A percentile compares a stretch with the other conserved stretches of the same genome.
These are phyloP conservation scores for Teleiodes luculella DNA, from an alignment of 2,888 invertebrate species.

Conservation along the genomic window DNA sequence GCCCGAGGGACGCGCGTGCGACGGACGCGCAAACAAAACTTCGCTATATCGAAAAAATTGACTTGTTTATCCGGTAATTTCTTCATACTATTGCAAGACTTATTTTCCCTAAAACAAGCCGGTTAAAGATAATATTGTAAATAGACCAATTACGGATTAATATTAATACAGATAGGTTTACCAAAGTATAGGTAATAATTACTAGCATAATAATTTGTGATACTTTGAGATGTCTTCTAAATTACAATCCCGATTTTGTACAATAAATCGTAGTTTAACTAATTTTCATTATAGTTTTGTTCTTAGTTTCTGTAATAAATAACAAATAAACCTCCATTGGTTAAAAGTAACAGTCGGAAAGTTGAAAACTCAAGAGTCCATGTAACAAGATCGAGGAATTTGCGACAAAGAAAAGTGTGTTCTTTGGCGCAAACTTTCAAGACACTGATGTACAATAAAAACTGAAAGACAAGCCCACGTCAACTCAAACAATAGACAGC, in stretches of 20 bases:
- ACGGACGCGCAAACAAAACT: constrained; percentile 9
- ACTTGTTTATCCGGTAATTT: constrained; percentile 1
- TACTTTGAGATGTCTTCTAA: too few species aligned
- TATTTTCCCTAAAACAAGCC: not conserved
- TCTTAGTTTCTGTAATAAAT: too few species aligned
- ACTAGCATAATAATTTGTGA: too few species aligned
- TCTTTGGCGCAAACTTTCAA: not conserved
- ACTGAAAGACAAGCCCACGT: constrained; percentile 29
- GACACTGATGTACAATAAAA: constrained; percentile 8
- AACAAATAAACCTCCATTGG: too few species aligned
- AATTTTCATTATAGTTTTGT: too few species aligned
- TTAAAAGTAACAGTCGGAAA: not conserved
- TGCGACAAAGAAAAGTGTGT: too few species aligned
- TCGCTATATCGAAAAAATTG: constrained; percentile 1
- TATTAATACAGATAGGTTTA: not conserved
- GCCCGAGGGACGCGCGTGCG: not conserved
- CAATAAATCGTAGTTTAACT: too few species aligned
- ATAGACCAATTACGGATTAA: not conserved
- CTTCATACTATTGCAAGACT: not conserved
- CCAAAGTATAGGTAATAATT: too few species aligned
- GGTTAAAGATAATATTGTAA: not conserved
- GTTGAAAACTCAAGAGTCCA: not conserved
- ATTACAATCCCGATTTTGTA: too few species aligned
- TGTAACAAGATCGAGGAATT: not conserved
- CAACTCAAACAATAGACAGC: constrained; percentile 40